Evolutionary conservation across 2,888 invertebrate genomes (phyloP), one percentile per base, ranked within the genome.

Genomic region (Lasioglossum pauxillum): DNA sequence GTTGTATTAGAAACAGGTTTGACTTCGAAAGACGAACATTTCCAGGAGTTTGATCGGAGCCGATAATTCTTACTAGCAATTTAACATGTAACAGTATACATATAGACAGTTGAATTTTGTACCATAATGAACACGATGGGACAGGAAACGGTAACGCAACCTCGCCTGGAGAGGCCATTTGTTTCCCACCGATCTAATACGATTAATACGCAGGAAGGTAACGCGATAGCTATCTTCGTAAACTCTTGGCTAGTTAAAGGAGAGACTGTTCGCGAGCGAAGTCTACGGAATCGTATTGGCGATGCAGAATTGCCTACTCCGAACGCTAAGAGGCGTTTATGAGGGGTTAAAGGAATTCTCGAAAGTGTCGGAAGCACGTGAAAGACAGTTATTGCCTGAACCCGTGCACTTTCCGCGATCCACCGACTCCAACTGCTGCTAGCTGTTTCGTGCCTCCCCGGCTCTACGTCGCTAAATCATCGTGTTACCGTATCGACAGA

Each of bases 391-490:
- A 69, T 69, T 7, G 38, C 31, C 23, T 23, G 38, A 69, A 41
- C 69, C 38, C 10, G 19, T 69, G 69, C 69, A n/a, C 69, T 38
- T 38, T 69, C 67, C n/a, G 23, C 8, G 69, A 69, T 38, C 69
- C 69, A 14, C 27, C n/a, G 60, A 31, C 27, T n/a, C n/a, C 19
- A 69, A 38, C 69, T 12, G 23, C 23, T 38, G 23, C 19, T 31
- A 35, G 69, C 35, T 35, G 69, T 69, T 38, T 38, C 69, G 38
- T 38, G 69, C 38, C 10, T 14, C 35, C 67, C 35, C 41, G 71
- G 60, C 35, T 49, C 35, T 53, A 82, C 75, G 60, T 53, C 60
- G 72, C 64, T 83, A 82, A 82, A 82, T 82, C 75, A 82, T 71
- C 75, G 60, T 44, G 35, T 38, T 16, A 23, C 23, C 46, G 75